phyloP scores from a whole-genome alignment of 1,140 invertebrate genomes.

The Drosophila punjabiensis region DNA sequence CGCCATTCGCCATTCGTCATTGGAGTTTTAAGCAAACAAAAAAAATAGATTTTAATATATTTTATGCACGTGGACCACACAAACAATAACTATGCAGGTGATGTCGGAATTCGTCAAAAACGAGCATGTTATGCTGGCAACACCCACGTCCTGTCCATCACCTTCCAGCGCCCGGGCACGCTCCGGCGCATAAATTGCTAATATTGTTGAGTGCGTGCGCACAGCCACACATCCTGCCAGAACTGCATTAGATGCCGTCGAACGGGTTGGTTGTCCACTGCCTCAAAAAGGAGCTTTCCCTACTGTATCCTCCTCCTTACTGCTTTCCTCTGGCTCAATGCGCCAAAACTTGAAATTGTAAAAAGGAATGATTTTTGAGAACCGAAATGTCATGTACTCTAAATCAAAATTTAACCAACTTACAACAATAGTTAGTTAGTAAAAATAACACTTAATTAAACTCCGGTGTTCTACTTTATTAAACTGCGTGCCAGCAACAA shows the following conservation, averaged over 20 bases:
- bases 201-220: constrained; percentile 74
- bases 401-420: neutral
- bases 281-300: constrained; percentile 20
- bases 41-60: constrained; percentile 70
- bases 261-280: constrained; percentile 47
- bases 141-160: constrained; percentile 36
- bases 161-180: constrained; percentile 45
- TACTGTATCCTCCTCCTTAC: no score
- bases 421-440: neutral
- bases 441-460: neutral
- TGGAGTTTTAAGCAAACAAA: constrained; percentile 2
- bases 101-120: constrained; percentile 75
- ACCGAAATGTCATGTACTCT: constrained; percentile 11
- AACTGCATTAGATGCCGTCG: constrained; percentile 68
- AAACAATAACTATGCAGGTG: constrained; percentile 67
- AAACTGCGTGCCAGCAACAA: neutral
- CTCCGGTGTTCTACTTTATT: neutral
- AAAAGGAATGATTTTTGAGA: neutral
- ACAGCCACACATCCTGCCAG: constrained; percentile 25
- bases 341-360: constrained; percentile 35
- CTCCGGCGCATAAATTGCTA: constrained; percentile 80
- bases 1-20: neutral
- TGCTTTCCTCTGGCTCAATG: neutral
- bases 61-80: constrained; percentile 59
- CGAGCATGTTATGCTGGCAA: constrained; percentile 33